A percentile compares a stretch with the other conserved stretches of the same genome.
Evolutionary conservation across 2,113 vertebrate genomes (phyloP).

Genomic region (Spea bombifrons): DNA sequence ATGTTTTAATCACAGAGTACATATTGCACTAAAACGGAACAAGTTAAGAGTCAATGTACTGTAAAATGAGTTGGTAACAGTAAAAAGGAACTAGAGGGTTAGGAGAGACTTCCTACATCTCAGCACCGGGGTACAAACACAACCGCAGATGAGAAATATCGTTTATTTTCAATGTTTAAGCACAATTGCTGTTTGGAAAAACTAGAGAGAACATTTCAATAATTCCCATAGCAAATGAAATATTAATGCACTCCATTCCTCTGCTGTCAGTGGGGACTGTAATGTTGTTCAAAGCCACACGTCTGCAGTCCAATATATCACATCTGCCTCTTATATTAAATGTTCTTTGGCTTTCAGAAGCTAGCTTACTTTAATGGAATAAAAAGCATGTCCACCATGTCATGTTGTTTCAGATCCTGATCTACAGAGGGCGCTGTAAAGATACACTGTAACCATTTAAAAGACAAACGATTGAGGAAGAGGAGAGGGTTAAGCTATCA

Average conservation of each 20-base stretch:
- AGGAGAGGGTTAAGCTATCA: too few species aligned
- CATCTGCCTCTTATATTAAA: not conserved
- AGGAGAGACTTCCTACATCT: not conserved
- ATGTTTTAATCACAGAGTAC: constrained; percentile 25
- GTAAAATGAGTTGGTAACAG: constrained; percentile 28
- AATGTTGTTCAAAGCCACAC: not conserved
- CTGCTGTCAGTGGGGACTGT: constrained; percentile 3
- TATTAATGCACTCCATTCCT: constrained; percentile 19
- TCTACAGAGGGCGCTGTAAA: constrained; percentile 24
- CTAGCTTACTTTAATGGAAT: not conserved
- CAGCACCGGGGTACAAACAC: constrained; percentile 6
- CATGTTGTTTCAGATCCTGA: not conserved
- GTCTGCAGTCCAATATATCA: constrained; percentile 10
- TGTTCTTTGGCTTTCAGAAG: not conserved
- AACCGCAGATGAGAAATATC: not conserved
- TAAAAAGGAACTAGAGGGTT: not conserved
- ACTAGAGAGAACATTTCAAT: not conserved
- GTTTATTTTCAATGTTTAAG: constrained; percentile 6
- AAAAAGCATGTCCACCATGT: not conserved
- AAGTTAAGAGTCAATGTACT: constrained; percentile 18
- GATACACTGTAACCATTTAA: not conserved
- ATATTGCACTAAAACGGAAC: constrained; percentile 36
- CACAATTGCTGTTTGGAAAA: not conserved
- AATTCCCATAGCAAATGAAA: constrained; percentile 8
- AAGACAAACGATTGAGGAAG: too few species aligned